Percentiles rank a stretch among this genome's conserved stretches.
phyloP scores from a whole-genome alignment of 1,140 invertebrate species.

The Chironomus striatipennis region DNA sequence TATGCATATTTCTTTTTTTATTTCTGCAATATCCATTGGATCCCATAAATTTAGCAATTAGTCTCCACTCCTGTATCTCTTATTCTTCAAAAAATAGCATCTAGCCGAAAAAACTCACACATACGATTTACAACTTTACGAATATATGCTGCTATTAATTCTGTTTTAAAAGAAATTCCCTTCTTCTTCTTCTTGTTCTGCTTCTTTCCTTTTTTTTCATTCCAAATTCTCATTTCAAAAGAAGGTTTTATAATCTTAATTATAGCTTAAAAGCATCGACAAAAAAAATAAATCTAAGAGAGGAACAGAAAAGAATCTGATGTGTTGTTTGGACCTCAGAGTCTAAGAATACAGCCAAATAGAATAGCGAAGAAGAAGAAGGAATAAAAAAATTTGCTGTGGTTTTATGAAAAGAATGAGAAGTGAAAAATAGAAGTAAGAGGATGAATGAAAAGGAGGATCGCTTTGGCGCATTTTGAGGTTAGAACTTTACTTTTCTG shows the following conservation, averaged over 20 bases:
- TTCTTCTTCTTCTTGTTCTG: background rate
- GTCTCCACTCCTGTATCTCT: too few species aligned
- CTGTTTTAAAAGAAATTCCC: background rate
- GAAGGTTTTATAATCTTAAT: conserved; percentile 22
- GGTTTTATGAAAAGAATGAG: conserved; percentile 2
- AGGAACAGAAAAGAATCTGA: background rate
- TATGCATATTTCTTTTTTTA: too few species aligned
- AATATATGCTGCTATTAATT: background rate
- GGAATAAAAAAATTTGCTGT: background rate
- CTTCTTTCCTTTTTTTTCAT: background rate
- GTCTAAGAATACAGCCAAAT: background rate
- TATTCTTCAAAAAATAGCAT: background rate
- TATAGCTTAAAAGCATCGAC: conserved; percentile 23
- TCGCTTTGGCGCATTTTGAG: too few species aligned
- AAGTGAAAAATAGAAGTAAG: background rate
- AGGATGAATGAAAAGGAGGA: too few species aligned
- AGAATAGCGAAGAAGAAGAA: background rate
- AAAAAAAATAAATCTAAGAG: background rate
- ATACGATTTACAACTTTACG: background rate
- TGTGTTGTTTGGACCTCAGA: background rate
- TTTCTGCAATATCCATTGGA: too few species aligned
- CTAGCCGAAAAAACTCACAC: conserved; percentile 3
- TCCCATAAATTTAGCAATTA: too few species aligned
- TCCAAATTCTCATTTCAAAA: background rate
- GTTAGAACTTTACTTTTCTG: too few species aligned